Conservation (phyloP, 2,797 vertebrate genomes). For the Sitta carolinensis region DNA sequence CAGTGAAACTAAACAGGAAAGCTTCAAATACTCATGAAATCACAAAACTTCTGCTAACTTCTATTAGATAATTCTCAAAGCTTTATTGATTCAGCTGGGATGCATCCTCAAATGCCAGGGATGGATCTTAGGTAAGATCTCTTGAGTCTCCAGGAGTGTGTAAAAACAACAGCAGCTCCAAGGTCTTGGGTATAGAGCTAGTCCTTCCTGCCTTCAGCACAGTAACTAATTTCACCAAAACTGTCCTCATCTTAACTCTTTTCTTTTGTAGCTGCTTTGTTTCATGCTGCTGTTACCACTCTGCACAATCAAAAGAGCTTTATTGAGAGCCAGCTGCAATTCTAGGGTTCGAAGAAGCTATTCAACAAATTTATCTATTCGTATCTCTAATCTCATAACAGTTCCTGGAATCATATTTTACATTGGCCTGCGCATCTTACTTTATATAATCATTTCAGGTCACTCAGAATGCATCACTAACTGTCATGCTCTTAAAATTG, state of each 20-base stretch:
- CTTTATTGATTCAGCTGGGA: not conserved
- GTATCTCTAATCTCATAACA: not conserved
- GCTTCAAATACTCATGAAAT: not conserved
- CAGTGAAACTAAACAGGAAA: constrained; percentile 1
- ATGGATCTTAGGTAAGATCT: not conserved
- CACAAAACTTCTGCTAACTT: not conserved
- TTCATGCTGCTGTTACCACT: not conserved
- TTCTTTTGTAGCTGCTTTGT: not conserved
- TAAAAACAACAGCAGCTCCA: not conserved
- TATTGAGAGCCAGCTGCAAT: not conserved
- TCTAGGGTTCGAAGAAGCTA: not conserved
- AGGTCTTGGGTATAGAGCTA: not conserved
- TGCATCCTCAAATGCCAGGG: not conserved
- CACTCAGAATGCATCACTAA: not conserved
- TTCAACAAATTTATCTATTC: not conserved
- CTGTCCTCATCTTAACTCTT: not conserved
- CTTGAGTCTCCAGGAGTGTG: not conserved
- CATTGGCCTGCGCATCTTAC: not conserved
- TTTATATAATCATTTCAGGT: not conserved
- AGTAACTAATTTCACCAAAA: not conserved
- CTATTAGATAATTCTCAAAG: not conserved
- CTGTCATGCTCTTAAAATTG: not conserved
- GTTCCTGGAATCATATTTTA: not conserved
- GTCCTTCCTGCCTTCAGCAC: not conserved
- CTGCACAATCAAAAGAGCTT: not conserved